phyloP scores from a whole-genome alignment of 2,888 invertebrate genomes.

The Rosalia funebris region DNA sequence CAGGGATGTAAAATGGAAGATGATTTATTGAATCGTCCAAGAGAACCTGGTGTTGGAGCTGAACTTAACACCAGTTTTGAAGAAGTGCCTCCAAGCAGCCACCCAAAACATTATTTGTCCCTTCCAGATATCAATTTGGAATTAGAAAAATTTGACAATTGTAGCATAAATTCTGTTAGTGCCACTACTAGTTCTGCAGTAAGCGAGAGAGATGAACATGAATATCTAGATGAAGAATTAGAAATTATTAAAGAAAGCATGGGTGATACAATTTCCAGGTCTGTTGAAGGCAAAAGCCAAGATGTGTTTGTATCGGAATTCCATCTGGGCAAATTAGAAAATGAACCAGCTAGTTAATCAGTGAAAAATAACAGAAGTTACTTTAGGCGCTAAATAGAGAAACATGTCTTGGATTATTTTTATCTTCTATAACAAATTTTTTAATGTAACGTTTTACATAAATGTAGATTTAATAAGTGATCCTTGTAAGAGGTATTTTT shows the following conservation, averaged over 20 bases:
- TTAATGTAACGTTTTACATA: no score
- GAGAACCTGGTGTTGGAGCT: constrained; percentile 75
- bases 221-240: constrained; percentile 64
- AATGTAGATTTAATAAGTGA: no score
- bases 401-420: no score
- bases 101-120: constrained; percentile 42
- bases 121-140: constrained; percentile 68
- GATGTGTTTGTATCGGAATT: constrained; percentile 46
- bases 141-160: constrained; percentile 69
- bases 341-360: constrained; percentile 5
- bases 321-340: constrained; percentile 39
- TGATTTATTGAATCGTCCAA: constrained; percentile 67
- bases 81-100: constrained; percentile 40
- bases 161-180: constrained; percentile 68
- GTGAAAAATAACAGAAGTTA: neutral
- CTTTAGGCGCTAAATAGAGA: no score
- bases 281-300: constrained; percentile 44
- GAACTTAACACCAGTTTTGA: constrained; percentile 65
- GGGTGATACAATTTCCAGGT: constrained; percentile 22
- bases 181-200: constrained; percentile 65
- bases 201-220: constrained; percentile 65
- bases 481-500: no score
- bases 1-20: constrained; percentile 59
- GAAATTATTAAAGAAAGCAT: constrained; percentile 66
- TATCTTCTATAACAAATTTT: no score